These are phyloP conservation scores for Sitobion miscanthi DNA, from an alignment of 1,140 invertebrate species.

Conservation along the genomic window DNA sequence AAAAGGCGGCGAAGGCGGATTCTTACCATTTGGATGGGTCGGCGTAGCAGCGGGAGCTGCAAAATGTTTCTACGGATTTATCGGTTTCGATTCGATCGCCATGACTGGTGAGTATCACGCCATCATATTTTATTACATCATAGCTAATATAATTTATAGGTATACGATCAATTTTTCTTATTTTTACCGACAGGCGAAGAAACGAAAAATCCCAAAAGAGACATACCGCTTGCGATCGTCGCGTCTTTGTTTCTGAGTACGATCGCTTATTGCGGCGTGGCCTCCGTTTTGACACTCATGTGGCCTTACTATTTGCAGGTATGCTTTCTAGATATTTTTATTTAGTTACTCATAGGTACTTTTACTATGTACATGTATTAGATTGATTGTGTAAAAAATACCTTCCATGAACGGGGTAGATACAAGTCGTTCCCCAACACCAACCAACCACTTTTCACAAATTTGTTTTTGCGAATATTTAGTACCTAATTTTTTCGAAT, in stretches of 20 bases:
- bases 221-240: conserved; percentile 70
- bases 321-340: not conserved
- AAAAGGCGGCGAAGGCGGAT: conserved; percentile 70
- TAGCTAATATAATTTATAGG: no score
- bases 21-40: conserved; percentile 80
- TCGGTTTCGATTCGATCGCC: conserved; percentile 85
- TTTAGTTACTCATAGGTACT: not conserved
- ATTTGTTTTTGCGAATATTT: no score
- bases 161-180: not conserved
- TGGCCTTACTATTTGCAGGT: conserved; percentile 66
- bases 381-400: not conserved
- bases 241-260: conserved; percentile 66
- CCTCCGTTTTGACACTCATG: conserved; percentile 85
- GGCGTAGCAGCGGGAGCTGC: conserved; percentile 84
- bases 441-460: not conserved
- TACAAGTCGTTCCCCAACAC: no score
- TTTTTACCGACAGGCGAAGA: conserved; percentile 65
- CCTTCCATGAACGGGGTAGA: not conserved
- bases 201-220: conserved; percentile 69
- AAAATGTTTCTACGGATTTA: conserved; percentile 88
- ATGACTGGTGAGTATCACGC: conserved; percentile 72
- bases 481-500: not conserved
- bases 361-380: no score
- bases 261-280: conserved; percentile 75
- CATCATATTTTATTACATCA: no score